These are phyloP conservation scores for Phaethornis superciliosus DNA, from an alignment of 2,113 vertebrate genomes.

Conservation along the genomic window DNA sequence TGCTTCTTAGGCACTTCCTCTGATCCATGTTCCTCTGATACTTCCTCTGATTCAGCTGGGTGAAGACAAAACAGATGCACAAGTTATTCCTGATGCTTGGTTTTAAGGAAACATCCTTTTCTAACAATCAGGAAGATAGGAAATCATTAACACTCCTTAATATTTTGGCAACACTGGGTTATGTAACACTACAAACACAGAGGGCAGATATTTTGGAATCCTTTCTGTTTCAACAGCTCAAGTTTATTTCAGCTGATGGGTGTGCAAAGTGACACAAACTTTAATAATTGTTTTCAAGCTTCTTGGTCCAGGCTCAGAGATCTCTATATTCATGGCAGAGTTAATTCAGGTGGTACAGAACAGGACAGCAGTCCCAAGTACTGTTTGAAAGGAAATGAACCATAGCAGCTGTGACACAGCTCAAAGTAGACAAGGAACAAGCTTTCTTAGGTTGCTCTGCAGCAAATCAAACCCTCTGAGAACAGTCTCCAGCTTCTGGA, in stretches of 20 bases:
- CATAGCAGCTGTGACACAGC: slow-evolving; percentile 38
- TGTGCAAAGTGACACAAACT: neutral
- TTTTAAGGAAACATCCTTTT: slow-evolving; percentile 5
- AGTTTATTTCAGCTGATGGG: neutral
- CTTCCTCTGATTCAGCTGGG: neutral
- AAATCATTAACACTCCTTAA: slow-evolving; percentile 24
- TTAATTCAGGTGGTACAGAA: slow-evolving; percentile 26
- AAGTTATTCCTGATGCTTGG: slow-evolving; percentile 2
- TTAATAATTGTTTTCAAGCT: neutral
- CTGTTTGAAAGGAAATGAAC: slow-evolving; percentile 4
- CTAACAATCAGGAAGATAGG: slow-evolving; percentile 1
- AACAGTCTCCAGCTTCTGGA: slow-evolving; percentile 46
- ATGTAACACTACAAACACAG: neutral
- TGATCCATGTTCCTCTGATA: neutral
- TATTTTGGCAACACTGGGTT: neutral
- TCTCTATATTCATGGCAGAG: neutral
- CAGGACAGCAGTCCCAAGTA: neutral
- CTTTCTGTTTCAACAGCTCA: slow-evolving; percentile 1
- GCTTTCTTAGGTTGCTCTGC: slow-evolving; percentile 1
- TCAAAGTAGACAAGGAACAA: neutral
- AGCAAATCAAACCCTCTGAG: slow-evolving; percentile 43
- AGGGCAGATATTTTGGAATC: neutral
- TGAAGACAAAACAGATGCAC: slow-evolving; percentile 32
- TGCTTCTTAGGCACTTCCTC: neutral
- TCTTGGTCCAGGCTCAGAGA: neutral